Evolutionary conservation across 2,797 vertebrate genomes (phyloP), one percentile per base, ranked within the genome.

Genomic region (Triplophysa yarkandensis): DNA sequence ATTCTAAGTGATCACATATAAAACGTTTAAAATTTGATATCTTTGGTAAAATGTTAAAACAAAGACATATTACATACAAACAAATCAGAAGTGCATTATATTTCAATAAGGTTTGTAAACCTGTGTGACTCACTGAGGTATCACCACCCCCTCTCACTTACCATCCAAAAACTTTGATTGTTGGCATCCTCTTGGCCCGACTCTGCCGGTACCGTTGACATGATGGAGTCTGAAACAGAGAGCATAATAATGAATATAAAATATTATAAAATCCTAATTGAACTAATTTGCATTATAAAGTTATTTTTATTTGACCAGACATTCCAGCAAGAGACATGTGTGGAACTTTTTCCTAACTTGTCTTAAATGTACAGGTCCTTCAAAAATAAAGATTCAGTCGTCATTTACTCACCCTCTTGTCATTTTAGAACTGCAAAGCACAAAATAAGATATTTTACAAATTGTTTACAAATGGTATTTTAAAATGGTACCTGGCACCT

Each of bases 161-260:
- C 81, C 83, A 92, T 92, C 92, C 92, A 93, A 86, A 93, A 93
- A 88, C 92, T 93, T 83, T 83, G 83, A 6, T 83, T 86, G 83
- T 83, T 87, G 63, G 71, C 87, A 69, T 92, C 90, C 74, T 92
- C 90, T 2, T 79, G 68, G 76, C 63, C 77, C 69, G 46, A 86
- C 50, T 90, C 86, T 68, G 88, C 79, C 0, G 84, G 52, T 21
- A 77, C 69, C 1, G 86, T 88, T 25, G 90, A 92, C 92, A 93
- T 93, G 58, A 65, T 90, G 85, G 66, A 78, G 71, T 80, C 86
- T 90, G 83, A 16, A 79, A 79, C 43, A 80, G 63, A 2, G 58
- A 1, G 30, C 13, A 2, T n/a, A n/a, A n/a, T n/a, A n/a, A n/a
- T n/a, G n/a, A n/a, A n/a, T n/a, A n/a, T n/a, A n/a, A n/a, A n/a